Evolutionary conservation across 2,113 vertebrate genomes (phyloP).

Genomic region (Pteruthius melanotis): DNA sequence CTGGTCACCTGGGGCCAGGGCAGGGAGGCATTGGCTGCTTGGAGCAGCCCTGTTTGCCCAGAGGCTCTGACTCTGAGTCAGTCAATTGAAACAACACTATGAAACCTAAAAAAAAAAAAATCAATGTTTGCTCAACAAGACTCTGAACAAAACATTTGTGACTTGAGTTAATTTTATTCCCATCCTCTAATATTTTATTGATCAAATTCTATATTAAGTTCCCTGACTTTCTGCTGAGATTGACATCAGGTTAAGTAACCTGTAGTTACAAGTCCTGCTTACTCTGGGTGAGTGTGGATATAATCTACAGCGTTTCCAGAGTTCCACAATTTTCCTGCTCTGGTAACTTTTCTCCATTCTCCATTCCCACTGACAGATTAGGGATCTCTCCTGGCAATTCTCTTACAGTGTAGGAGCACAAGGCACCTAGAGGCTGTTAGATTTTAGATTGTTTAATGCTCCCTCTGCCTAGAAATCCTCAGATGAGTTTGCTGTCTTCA

Average conservation of each 20-base stretch:
- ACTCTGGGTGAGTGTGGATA: background rate
- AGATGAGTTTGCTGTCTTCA: background rate
- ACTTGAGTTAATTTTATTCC: constrained; percentile 62
- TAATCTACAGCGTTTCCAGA: background rate
- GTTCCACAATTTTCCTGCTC: background rate
- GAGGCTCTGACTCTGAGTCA: background rate
- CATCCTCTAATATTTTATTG: constrained; percentile 63
- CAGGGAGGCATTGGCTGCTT: background rate
- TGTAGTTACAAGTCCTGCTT: background rate
- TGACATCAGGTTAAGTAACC: constrained; percentile 53
- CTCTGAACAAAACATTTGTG: constrained; percentile 45
- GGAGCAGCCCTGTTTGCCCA: background rate
- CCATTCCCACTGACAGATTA: background rate
- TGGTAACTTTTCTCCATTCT: background rate
- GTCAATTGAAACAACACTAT: constrained; percentile 24
- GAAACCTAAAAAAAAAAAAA: constrained; percentile 25
- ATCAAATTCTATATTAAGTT: constrained; percentile 47
- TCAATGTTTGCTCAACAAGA: constrained; percentile 53
- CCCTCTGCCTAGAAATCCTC: background rate
- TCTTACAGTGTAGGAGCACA: background rate
- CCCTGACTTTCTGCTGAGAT: constrained; percentile 20
- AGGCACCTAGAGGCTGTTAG: background rate
- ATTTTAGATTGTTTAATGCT: background rate
- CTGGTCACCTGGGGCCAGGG: background rate
- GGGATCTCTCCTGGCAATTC: background rate